These are phyloP conservation scores for Labeo rohita DNA, from an alignment of 2,113 vertebrate species.

Conservation along the genomic window DNA sequence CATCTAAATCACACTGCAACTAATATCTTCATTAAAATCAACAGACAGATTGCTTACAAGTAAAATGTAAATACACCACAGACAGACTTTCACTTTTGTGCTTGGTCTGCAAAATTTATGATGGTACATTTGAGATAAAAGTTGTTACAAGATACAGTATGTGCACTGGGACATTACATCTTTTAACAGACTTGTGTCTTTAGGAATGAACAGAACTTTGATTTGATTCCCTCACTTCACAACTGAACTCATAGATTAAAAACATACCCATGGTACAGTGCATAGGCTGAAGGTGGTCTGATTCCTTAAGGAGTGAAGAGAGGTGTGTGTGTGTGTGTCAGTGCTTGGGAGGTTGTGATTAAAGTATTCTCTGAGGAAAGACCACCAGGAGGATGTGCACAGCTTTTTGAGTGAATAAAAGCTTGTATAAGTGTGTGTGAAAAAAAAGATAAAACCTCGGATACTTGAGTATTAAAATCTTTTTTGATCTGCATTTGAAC, in stretches of 20 bases:
- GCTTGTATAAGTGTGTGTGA: neutral
- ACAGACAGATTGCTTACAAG: conserved; percentile 19
- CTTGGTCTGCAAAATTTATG: neutral
- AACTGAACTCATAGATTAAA: too few relatives aligned
- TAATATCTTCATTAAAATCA: conserved; percentile 51
- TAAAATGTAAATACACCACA: conserved; percentile 21
- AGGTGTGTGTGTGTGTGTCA: conserved; percentile 22
- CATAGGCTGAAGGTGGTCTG: conserved; percentile 56
- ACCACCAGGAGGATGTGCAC: conserved; percentile 45
- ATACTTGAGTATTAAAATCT: neutral
- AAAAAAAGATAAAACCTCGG: neutral
- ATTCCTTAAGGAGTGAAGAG: conserved; percentile 44
- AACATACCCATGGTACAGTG: too few relatives aligned
- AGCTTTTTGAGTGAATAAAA: neutral
- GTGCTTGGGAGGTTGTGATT: conserved; percentile 43
- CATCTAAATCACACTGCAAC: conserved; percentile 24
- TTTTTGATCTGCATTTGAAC: neutral
- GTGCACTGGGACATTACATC: neutral
- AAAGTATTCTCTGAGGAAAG: conserved; percentile 39
- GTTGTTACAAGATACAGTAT: neutral
- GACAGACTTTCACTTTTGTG: neutral
- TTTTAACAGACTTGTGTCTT: neutral
- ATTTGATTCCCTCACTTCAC: neutral
- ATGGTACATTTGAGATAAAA: neutral
- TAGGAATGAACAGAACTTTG: neutral